These are phyloP conservation scores for Numenius arquata DNA, from an alignment of 2,113 vertebrate genomes.

Conservation along the genomic window DNA sequence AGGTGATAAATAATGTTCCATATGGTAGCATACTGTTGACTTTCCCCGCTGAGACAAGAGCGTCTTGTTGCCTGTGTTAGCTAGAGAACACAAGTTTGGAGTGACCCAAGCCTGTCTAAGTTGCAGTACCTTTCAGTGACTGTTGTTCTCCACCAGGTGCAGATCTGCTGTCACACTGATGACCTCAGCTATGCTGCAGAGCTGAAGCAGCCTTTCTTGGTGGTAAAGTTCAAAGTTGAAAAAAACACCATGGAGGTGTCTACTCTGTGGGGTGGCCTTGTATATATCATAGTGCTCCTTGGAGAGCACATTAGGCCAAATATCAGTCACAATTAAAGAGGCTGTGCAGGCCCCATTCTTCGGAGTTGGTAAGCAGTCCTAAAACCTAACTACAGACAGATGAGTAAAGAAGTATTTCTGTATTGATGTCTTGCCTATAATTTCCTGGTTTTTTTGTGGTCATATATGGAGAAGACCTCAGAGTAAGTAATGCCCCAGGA, in stretches of 20 bases:
- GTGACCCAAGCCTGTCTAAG: background rate
- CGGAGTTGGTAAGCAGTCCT: slow-evolving; percentile 63
- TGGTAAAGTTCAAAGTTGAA: slow-evolving; percentile 58
- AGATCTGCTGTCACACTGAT: slow-evolving; percentile 78
- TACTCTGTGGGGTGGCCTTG: slow-evolving; percentile 75
- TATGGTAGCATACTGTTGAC: background rate
- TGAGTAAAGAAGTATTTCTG: background rate
- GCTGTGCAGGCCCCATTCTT: slow-evolving; percentile 73
- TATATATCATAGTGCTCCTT: slow-evolving; percentile 68
- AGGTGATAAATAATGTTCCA: background rate
- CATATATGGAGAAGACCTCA: background rate
- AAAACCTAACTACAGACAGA: background rate
- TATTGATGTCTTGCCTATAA: background rate
- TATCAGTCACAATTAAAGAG: slow-evolving; percentile 61
- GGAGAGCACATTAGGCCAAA: slow-evolving; percentile 26
- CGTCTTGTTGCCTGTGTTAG: background rate
- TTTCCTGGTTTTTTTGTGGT: background rate
- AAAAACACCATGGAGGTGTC: slow-evolving; percentile 61
- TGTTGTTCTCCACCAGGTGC: slow-evolving; percentile 50
- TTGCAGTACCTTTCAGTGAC: background rate
- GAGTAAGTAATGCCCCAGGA: background rate
- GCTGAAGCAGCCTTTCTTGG: slow-evolving; percentile 62
- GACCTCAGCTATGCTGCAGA: background rate
- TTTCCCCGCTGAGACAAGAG: background rate
- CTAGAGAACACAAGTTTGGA: background rate